Base-by-base conservation (phyloP, 2,888 invertebrate species). In the Amitus sp. region DNA sequence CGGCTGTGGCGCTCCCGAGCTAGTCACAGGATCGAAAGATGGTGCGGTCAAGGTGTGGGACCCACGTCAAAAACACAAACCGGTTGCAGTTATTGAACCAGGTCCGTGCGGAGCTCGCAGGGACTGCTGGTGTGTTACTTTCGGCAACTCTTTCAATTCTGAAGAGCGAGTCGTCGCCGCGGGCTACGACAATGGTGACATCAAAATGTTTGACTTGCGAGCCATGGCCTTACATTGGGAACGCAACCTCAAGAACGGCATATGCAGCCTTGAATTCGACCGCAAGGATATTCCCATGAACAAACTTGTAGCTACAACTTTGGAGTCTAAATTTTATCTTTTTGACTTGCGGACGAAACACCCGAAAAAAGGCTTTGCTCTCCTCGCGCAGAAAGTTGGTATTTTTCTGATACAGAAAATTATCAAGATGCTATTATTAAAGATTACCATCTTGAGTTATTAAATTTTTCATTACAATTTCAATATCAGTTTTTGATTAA, bases 21-120 rank as follows among this genome's bases (percentile, higher is more conserved):
- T 98, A 72, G 95, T 92, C 0, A 97, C 97, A 3, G 97, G 96
- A 3, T 93, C 96, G 68, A 86, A 94, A 82, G 97, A 98, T 86
- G 97, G 97, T 86, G 87, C 89, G 42, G 96, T 97, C 0, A 96
- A 95, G 85, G 90, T 98, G 0, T 98, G 98, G 98, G 98, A 98
- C 80, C 91, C 93, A 0, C 86, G 98, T 1, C 96, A 97, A 80
- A 93, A 92, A 76, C 89, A 90, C 46, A 87, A 87, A 30, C 96
- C 98, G 0, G 97, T 98, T 0, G 95, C 95, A 0, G 89, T 91
- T 68, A 96, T 98, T 87, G 90, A 92, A 72, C 91, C 95, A 0
- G 85, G 86, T 17, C 85, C 87, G 19, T 89, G 89, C 0, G 90
- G 91, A 55, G 81, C 85, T 1, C 88, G 87, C 45, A 85, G 96